Evolutionary conservation across 2,888 invertebrate genomes (phyloP), one percentile per base, ranked within the genome.

Genomic region (Synergus laeviventris): DNA sequence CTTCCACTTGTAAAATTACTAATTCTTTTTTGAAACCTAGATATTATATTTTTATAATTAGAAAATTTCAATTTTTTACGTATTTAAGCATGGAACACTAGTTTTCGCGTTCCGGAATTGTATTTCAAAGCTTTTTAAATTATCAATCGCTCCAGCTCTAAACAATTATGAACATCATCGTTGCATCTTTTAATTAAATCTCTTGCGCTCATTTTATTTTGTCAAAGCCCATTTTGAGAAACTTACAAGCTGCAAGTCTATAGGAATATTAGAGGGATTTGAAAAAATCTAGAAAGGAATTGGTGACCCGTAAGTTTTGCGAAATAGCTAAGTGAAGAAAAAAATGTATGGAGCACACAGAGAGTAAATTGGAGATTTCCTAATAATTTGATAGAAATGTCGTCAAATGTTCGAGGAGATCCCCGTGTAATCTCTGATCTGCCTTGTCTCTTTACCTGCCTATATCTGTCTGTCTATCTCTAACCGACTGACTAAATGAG

Each of bases 401-500:
- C 42, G 21, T 66, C 66, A 12, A 64, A 64, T 64, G 14, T 9
- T 49, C 42, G 31, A 66, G 66, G 42, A 45, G 14, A 45, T 56
- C 21, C 42, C 24, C 24, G 24, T 21, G 18, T 14, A 42, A 66
- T 49, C 74, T 49, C 56, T 62, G 60, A 76, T 73, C 73, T 49
- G 56, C 70, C 61, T 76, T 76, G 49, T 38, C 36, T 59, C 73
- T 73, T 24, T 54, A 73, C 73, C 75, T 70, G 70, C 31, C 45
- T 70, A 49, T 70, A 78, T 81, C 74, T 79, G 74, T 75, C 81
- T 83, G 78, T 81, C 76, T 81, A 78, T 82, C 82, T 84, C 82
- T 84, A 83, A 83, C 77, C 77, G 81, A 85, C 81, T 83, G 81
- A 83, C 81, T 84, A 76, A 80, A 74, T 76, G 77, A 80, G 81